Evolutionary conservation across 2,888 invertebrate species (phyloP).

Genomic region (Alloplasta piceator): DNA sequence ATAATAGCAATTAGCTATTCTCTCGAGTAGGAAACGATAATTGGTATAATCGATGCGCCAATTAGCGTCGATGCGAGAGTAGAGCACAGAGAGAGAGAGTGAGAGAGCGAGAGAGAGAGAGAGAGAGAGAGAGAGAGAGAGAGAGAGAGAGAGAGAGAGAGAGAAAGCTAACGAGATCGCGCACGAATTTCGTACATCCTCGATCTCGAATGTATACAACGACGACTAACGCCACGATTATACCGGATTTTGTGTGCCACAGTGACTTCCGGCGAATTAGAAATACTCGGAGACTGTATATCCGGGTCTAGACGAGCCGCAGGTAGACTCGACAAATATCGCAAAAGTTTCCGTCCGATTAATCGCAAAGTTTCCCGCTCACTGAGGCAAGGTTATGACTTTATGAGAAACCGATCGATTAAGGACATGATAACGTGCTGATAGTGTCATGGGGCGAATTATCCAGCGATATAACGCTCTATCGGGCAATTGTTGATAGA

Average conservation of each 20-base stretch:
- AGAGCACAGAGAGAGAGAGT: slow-evolving; percentile 38
- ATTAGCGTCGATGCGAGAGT: slow-evolving; percentile 75
- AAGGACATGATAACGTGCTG: too few relatives aligned
- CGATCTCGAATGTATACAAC: slow-evolving; percentile 10
- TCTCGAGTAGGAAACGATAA: slow-evolving; percentile 78
- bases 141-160: slow-evolving; percentile 56
- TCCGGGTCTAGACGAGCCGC: too few relatives aligned
- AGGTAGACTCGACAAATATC: slow-evolving; percentile 15
- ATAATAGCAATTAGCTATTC: slow-evolving; percentile 78
- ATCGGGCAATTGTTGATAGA: too few relatives aligned
- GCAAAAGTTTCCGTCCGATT: slow-evolving; percentile 45
- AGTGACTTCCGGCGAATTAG: slow-evolving; percentile 23
- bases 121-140: slow-evolving; percentile 2
- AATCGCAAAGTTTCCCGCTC: slow-evolving; percentile 29
- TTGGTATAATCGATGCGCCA: slow-evolving; percentile 80
- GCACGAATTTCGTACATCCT: slow-evolving; percentile 51
- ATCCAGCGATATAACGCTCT: too few relatives aligned
- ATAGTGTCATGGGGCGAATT: too few relatives aligned
- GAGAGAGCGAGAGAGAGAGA: slow-evolving; percentile 55
- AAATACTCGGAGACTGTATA: slow-evolving; percentile 24
- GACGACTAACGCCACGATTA: neutral
- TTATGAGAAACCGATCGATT: neutral
- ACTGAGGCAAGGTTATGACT: too few relatives aligned
- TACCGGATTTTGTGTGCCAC: too few relatives aligned
- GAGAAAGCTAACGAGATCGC: slow-evolving; percentile 75